Evolutionary conservation across 2,797 vertebrate genomes (phyloP).

Genomic region (Eulemur rubriventer): DNA sequence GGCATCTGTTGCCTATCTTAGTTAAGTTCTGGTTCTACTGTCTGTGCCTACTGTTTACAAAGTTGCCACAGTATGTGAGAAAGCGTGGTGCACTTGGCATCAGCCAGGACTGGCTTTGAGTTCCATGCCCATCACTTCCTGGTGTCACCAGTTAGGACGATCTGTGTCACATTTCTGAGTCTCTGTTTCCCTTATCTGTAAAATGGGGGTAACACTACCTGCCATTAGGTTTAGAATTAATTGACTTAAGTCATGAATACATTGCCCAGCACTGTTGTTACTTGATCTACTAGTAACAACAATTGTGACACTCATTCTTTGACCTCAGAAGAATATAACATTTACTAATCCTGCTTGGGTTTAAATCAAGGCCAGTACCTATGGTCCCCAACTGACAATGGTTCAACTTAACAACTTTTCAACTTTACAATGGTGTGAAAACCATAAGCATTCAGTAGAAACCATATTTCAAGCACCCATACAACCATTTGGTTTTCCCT

Average conservation of each 20-base stretch:
- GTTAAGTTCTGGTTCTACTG: background rate
- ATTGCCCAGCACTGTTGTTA: background rate
- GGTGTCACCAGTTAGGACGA: no score
- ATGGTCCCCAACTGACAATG: background rate
- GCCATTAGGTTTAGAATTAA: background rate
- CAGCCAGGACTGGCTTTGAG: background rate
- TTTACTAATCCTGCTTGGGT: background rate
- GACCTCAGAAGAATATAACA: background rate
- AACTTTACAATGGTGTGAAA: background rate
- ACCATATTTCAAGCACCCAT: background rate
- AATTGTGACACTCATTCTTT: background rate
- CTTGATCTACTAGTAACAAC: background rate
- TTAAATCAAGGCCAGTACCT: background rate
- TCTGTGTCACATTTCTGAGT: background rate
- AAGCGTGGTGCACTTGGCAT: background rate
- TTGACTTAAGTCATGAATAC: background rate
- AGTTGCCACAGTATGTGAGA: background rate
- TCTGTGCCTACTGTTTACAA: background rate
- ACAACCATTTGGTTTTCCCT: background rate
- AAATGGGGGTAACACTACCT: background rate
- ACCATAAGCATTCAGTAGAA: background rate
- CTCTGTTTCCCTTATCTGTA: background rate
- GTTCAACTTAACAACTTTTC: background rate
- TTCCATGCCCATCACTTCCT: accelerated
- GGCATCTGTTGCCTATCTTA: background rate